A percentile compares a stretch with the other conserved stretches of the same genome.
Evolutionary conservation across 2,888 invertebrate species (phyloP).

Genomic region (Metellina segmentata): DNA sequence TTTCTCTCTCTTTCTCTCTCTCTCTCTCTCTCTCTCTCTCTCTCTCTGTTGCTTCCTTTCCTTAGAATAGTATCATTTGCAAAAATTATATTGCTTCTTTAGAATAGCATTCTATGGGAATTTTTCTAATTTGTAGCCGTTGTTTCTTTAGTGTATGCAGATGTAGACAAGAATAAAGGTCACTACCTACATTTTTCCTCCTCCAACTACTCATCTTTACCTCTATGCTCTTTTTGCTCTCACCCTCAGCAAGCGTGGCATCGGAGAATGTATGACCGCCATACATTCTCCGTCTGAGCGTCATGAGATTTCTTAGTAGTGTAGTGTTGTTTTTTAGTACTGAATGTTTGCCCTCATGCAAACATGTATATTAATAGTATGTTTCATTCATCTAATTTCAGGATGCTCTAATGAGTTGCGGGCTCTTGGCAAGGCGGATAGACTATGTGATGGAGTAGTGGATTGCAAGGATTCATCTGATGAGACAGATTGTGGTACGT

Average conservation of each 20-base stretch:
- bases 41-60: too few species aligned
- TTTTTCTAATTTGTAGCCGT: too few species aligned
- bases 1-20: too few species aligned
- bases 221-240: background rate
- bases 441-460: conserved; percentile 91
- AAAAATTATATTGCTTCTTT: too few species aligned
- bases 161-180: conserved; percentile 6
- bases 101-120: too few species aligned
- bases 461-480: conserved; percentile 92
- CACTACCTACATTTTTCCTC: background rate
- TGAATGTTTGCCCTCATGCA: too few species aligned
- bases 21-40: too few species aligned
- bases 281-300: background rate
- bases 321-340: too few species aligned
- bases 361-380: too few species aligned
- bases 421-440: conserved; percentile 87
- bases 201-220: background rate
- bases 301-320: too few species aligned
- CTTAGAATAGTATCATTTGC: too few species aligned
- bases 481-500: conserved; percentile 88
- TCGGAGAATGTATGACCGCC: conserved; percentile 7
- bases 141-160: conserved; percentile 31
- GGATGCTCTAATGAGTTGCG: conserved; percentile 89
- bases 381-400: conserved; percentile 79
- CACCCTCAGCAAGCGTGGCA: conserved; percentile 1